Base-by-base conservation (phyloP, 2,888 invertebrate species). In the Synergus itoensis region DNA sequence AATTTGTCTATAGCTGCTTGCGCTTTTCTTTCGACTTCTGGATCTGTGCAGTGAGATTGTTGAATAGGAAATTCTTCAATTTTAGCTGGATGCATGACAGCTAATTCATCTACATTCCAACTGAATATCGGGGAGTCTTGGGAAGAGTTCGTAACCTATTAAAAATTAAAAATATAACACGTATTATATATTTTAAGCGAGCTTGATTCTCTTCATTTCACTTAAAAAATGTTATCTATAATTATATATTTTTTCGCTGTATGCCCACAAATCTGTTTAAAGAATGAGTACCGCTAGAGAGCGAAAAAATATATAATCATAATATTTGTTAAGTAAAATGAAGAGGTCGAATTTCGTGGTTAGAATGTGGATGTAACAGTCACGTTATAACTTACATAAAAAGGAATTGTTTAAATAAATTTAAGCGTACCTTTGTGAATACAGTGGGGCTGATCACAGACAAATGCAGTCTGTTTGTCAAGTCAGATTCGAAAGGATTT, bases 21-120 rank as follows among this genome's bases (percentile, higher is more conserved):
- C 5, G 95, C 95, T 73, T 94, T 93, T 78, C 93, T 93, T 88
- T 96, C 96, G 21, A 94, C 89, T 45, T 93, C 94, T 11, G 95
- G 94, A 89, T 96, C 96, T 28, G 94, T 93, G 0, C 93, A 93
- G 0, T 94, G 93, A 85, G 94, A 94, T 86, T 95, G 95, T 85
- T 95, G 94, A 77, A 94, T 92, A 76, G 94, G 94, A 76, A 93
- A 91, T 85, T 94, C 95, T 82, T 95, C 95, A 79, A 96, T 96
- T 84, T 95, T 94, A 1, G 94, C 95, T 36, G 96, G 96, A 75
- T 94, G 93, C 79, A 96, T 92, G n/a, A 92, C 93, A 78, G 95
- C 95, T 12, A 95, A 93, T 88, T 96, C 95, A 81, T 96, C 96
- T 81, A 96, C 95, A 73, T 94, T 95, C 96, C 96, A 96, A 79